Percentiles rank a stretch among this genome's conserved stretches.
Evolutionary conservation across 2,113 vertebrate genomes (phyloP).

Genomic region (Myrmecobius fasciatus): DNA sequence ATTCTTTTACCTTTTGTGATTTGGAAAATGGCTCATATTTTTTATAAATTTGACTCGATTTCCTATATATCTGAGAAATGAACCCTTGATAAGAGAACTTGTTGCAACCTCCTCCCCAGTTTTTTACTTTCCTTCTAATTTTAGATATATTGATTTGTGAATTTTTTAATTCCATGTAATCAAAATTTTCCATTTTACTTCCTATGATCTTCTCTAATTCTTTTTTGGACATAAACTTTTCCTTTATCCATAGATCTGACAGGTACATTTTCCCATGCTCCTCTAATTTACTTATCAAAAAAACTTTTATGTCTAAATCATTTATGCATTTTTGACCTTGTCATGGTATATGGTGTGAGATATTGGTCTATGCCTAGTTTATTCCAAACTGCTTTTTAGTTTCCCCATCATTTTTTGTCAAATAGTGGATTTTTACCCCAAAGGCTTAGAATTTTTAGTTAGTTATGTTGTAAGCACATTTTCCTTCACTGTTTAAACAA

Average conservation of each 20-base stretch:
- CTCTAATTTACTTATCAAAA: neutral
- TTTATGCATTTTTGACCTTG: neutral
- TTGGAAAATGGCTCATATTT: neutral
- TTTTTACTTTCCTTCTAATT: neutral
- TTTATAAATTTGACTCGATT: neutral
- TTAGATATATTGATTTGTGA: neutral
- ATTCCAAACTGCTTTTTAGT: neutral
- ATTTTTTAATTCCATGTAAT: neutral
- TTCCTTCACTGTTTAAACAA: neutral
- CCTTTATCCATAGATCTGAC: neutral
- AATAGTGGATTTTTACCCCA: neutral
- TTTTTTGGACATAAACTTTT: neutral
- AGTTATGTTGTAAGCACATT: neutral
- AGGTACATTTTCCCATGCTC: neutral
- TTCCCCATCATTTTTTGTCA: neutral
- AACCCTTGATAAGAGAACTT: neutral
- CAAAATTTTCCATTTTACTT: neutral
- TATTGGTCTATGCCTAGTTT: neutral
- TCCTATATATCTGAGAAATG: neutral
- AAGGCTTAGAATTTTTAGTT: neutral
- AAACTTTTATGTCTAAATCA: neutral
- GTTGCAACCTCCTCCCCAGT: neutral
- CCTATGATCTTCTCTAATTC: neutral
- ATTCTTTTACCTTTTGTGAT: neutral
- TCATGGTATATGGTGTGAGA: neutral